Conservation (phyloP, 1,140 invertebrate genomes). For the Hycleus cichorii region DNA sequence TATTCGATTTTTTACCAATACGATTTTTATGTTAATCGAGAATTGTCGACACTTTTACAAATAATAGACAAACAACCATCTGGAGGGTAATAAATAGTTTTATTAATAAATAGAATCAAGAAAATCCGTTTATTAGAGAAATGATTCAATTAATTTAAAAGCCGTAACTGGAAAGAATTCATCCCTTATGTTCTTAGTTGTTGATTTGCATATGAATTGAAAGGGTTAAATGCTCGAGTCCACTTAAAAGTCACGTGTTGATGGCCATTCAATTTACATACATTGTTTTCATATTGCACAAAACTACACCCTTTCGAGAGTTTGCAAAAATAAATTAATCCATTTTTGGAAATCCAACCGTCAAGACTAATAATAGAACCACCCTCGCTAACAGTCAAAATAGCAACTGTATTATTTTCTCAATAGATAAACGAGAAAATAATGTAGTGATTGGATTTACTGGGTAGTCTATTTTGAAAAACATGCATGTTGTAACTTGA, state of each 20-base stretch:
- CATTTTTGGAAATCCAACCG: no score
- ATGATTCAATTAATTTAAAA: no score
- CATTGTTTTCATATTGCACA: constrained; percentile 1
- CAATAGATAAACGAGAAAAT: constrained; percentile 17
- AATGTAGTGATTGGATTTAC: constrained; percentile 21
- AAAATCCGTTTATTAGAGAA: no score
- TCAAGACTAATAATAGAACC: not conserved
- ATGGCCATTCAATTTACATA: constrained; percentile 14
- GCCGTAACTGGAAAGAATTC: no score
- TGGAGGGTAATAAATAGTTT: not conserved
- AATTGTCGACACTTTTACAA: not conserved
- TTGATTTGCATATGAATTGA: constrained; percentile 16
- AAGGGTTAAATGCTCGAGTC: constrained; percentile 13
- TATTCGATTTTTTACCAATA: not conserved
- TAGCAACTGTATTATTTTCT: constrained; percentile 12
- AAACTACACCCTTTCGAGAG: not conserved
- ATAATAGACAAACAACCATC: no score
- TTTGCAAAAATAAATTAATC: no score
- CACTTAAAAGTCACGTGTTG: constrained; percentile 17
- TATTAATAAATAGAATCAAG: not conserved
- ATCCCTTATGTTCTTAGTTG: not conserved
- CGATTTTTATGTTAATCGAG: not conserved
- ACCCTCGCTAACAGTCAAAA: constrained; percentile 20
- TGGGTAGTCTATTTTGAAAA: not conserved
- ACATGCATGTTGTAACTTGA: constrained; percentile 12